phyloP scores from a whole-genome alignment of 2,888 invertebrate genomes.

The Leptopterna dolabrata region DNA sequence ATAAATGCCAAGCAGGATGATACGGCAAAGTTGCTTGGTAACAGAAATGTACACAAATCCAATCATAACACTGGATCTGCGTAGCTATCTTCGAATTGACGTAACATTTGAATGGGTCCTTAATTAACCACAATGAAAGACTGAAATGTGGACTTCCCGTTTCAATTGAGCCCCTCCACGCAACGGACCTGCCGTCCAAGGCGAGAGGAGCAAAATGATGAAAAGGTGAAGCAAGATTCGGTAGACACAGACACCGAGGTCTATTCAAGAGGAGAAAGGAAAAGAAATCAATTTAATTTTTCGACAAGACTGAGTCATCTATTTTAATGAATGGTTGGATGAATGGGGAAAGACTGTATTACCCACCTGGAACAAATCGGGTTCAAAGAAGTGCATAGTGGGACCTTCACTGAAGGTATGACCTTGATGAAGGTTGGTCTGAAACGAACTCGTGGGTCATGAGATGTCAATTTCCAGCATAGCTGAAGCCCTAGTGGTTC shows the following conservation, averaged over 20 bases:
- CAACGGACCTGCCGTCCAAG: neutral
- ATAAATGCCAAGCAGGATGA: too few relatives aligned
- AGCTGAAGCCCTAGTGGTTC: too few relatives aligned
- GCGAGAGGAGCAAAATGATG: neutral
- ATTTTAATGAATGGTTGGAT: neutral
- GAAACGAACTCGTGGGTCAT: neutral
- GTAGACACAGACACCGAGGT: neutral
- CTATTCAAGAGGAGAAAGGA: neutral
- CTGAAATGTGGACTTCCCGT: neutral
- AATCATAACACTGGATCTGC: too few relatives aligned
- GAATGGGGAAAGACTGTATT: neutral
- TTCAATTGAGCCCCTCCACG: neutral
- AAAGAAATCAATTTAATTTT: neutral
- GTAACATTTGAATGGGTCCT: neutral
- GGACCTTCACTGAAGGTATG: neutral
- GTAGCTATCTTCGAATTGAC: neutral
- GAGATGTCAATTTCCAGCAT: too few relatives aligned
- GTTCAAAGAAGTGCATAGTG: neutral
- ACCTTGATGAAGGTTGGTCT: neutral
- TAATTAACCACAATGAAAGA: neutral
- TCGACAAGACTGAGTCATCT: neutral
- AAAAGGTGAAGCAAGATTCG: neutral
- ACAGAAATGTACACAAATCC: too few relatives aligned
- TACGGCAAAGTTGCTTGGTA: too few relatives aligned
- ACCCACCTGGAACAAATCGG: neutral